Evolutionary conservation across 2,797 vertebrate genomes (phyloP), one percentile per base, ranked within the genome.

Genomic region (Tangara arthus): DNA sequence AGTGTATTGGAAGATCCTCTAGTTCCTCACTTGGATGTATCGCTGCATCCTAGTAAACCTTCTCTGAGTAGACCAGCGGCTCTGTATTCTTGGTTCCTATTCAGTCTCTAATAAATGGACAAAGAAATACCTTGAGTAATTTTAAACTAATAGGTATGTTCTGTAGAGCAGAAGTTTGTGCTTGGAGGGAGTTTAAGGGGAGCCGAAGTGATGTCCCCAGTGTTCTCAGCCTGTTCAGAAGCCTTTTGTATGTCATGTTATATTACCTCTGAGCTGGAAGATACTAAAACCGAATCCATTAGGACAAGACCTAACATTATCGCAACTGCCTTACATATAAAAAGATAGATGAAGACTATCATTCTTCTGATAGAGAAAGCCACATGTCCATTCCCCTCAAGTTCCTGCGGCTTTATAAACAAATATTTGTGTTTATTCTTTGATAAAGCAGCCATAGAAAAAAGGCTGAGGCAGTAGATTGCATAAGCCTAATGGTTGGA

Each of bases 251-350:
- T 94, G 92, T 94, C 94, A 89, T 69, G 63, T 96, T 85, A 1
- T 52, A 94, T 91, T 96, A 95, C 46, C 32, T 86, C 87, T 89
- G 93, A 95, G 65, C 80, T 95, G 93, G 91, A 93, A 97, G 91
- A 79, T 71, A 84, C 24, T 94, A 84, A 96, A 96, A 30, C 70
- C 87, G 86, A 97, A 91, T 95, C 93, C 95, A 97, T 95, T 97
- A 96, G 91, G 92, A 95, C 86, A 91, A 91, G 91, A 66, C 79
- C 49, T 95, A 86, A 94, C 66, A 87, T 91, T 95, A 76, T 79
- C 91, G 91, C 85, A 87, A n/a, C 69, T 93, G 80, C 66, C 89
- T 87, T 89, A 75, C 26, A 26, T 76, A 87, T 46, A 89, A 91
- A 95, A 95, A 86, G 80, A 82, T 69, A 64, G 79, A 96, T 87